Conservation (phyloP, 2,888 invertebrate species). For the Barypeithes pellucidus region DNA sequence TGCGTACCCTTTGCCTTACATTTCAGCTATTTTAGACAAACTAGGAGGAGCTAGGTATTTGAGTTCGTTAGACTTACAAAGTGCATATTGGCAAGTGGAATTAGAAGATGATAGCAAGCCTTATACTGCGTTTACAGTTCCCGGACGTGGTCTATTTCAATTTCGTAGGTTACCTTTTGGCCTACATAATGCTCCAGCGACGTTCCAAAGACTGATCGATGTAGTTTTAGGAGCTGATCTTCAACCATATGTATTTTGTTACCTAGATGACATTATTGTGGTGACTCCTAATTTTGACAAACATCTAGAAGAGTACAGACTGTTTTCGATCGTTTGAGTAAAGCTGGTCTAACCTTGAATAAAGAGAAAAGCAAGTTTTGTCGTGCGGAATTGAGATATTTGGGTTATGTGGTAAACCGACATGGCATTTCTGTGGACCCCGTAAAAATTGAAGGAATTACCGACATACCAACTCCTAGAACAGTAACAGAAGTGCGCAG, state of each 20-base stretch:
- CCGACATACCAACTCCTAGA: constrained; percentile 22
- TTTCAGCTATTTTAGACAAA: constrained; percentile 60
- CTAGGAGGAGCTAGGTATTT: constrained; percentile 60
- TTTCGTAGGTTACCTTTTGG: constrained; percentile 63
- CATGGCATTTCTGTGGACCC: constrained; percentile 43
- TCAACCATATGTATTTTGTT: constrained; percentile 56
- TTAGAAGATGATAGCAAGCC: constrained; percentile 53
- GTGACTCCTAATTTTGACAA: constrained; percentile 54
- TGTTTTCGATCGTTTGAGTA: constrained; percentile 47
- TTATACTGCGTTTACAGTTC: constrained; percentile 62
- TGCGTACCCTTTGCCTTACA: constrained; percentile 62
- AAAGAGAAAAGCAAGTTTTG: constrained; percentile 45
- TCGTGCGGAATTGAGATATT: constrained; percentile 37
- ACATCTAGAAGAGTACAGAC: constrained; percentile 47
- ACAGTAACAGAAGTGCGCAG: constrained; percentile 36
- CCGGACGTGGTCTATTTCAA: constrained; percentile 59
- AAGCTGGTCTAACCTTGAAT: constrained; percentile 56
- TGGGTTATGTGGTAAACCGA: constrained; percentile 47
- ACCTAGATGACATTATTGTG: constrained; percentile 57
- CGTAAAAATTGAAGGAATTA: constrained; percentile 37
- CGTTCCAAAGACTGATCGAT: constrained; percentile 61
- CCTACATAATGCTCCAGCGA: constrained; percentile 59
- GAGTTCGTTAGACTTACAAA: constrained; percentile 57
- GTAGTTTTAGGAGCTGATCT: constrained; percentile 55
- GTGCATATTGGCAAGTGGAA: constrained; percentile 43